phyloP scores from a whole-genome alignment of 2,888 invertebrate species.

The Ernsta delagoae region DNA sequence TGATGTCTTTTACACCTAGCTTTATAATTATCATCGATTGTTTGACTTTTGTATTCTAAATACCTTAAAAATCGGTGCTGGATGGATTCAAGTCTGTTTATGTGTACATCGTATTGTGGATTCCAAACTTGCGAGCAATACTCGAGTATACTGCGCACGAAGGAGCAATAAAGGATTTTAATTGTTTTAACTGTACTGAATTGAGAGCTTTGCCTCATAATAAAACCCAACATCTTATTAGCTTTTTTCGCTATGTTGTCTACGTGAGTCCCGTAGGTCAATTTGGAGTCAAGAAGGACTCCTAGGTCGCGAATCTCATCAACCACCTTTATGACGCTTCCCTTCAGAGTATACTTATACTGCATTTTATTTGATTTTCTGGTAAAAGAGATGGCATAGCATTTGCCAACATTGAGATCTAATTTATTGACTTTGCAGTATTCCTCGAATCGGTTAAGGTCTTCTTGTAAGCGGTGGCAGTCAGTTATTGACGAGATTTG shows the following conservation, averaged over 20 bases:
- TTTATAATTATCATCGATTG: background rate
- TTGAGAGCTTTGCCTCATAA: slow-evolving; percentile 4
- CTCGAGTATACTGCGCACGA: background rate
- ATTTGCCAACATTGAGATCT: background rate
- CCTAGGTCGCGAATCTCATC: background rate
- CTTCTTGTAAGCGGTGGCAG: background rate
- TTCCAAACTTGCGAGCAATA: background rate
- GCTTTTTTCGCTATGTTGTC: background rate
- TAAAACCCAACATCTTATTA: background rate
- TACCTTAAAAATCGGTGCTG: background rate
- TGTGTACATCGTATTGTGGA: background rate
- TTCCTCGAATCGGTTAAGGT: background rate
- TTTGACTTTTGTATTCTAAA: background rate
- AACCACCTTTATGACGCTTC: background rate
- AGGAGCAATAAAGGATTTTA: background rate
- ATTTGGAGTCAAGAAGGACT: background rate
- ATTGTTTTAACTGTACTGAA: background rate
- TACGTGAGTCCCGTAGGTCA: background rate
- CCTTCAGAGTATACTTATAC: background rate
- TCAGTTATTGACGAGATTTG: background rate
- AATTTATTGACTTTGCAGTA: background rate
- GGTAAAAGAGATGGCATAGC: background rate
- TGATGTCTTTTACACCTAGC: no score
- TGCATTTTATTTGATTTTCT: background rate
- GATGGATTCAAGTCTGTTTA: background rate